These are phyloP conservation scores for Cephalopterus ornatus DNA, from an alignment of 2,113 vertebrate species.

Conservation along the genomic window DNA sequence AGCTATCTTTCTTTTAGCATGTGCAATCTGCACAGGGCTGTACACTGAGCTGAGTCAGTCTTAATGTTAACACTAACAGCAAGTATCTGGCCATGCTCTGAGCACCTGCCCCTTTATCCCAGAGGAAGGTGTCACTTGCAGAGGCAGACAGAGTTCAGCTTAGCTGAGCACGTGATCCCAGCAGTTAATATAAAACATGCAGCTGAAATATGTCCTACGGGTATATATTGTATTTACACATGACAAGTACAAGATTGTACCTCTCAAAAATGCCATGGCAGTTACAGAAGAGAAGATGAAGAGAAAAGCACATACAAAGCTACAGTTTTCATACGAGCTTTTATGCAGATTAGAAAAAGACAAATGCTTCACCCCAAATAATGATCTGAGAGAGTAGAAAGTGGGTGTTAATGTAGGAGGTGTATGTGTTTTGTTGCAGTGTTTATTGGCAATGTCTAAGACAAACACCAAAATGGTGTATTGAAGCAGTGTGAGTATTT, in stretches of 20 bases:
- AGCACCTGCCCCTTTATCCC: neutral
- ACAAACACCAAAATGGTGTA: neutral
- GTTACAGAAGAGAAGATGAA: neutral
- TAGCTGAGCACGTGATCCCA: neutral
- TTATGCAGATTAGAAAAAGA: neutral
- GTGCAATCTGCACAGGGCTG: neutral
- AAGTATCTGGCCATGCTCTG: neutral
- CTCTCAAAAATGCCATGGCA: neutral
- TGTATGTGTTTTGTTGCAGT: neutral
- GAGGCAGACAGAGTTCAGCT: neutral
- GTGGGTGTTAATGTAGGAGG: neutral
- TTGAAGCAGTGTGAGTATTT: neutral
- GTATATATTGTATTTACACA: neutral
- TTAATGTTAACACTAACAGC: fast-evolving
- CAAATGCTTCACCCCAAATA: neutral
- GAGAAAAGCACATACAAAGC: neutral
- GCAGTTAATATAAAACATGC: neutral
- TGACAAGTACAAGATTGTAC: neutral
- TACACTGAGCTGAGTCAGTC: neutral
- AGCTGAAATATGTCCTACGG: neutral
- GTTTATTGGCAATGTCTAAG: neutral
- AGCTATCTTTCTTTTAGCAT: neutral
- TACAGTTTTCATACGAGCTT: neutral
- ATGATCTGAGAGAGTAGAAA: neutral
- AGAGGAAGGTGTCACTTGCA: neutral